Evolutionary conservation across 2,113 vertebrate species (phyloP).

Genomic region (Garra rufa): DNA sequence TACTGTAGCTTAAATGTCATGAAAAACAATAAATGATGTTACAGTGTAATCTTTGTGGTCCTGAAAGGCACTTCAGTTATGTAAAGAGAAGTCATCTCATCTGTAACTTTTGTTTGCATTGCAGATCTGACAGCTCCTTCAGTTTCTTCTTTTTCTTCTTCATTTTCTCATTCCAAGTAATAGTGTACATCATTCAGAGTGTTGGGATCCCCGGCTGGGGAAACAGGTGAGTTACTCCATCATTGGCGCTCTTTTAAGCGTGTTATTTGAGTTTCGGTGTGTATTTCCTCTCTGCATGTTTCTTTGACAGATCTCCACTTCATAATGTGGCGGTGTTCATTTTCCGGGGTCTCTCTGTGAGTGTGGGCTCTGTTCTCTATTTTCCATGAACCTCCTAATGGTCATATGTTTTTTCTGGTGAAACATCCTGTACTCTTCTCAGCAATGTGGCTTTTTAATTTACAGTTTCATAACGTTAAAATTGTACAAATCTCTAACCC

Average conservation of each 20-base stretch:
- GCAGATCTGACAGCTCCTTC: constrained; percentile 98
- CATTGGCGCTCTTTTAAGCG: background rate
- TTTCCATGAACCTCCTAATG: constrained; percentile 14
- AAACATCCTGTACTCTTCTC: background rate
- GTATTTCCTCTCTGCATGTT: constrained; percentile 61
- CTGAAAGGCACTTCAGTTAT: background rate
- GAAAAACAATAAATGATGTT: background rate
- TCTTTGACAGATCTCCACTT: constrained; percentile 69
- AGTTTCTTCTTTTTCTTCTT: constrained; percentile 99
- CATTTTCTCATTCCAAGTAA: constrained; percentile 95
- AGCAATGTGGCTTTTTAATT: background rate
- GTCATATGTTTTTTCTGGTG: background rate
- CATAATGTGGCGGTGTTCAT: constrained; percentile 59
- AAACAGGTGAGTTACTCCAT: constrained; percentile 84
- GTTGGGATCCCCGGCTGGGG: constrained; percentile 92
- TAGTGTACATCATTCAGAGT: constrained; percentile 90
- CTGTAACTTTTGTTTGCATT: constrained; percentile 52
- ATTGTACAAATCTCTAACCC: constrained; percentile 12
- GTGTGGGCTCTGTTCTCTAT: constrained; percentile 56
- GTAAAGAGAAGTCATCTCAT: background rate
- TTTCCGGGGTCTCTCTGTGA: constrained; percentile 66
- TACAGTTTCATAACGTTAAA: background rate
- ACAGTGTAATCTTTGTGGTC: background rate
- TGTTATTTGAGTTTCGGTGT: constrained; percentile 9
- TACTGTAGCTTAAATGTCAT: background rate